A percentile compares a stretch with the other conserved stretches of the same genome.
Evolutionary conservation across 2,113 vertebrate genomes (phyloP).

Genomic region (Anseranas semipalmata): DNA sequence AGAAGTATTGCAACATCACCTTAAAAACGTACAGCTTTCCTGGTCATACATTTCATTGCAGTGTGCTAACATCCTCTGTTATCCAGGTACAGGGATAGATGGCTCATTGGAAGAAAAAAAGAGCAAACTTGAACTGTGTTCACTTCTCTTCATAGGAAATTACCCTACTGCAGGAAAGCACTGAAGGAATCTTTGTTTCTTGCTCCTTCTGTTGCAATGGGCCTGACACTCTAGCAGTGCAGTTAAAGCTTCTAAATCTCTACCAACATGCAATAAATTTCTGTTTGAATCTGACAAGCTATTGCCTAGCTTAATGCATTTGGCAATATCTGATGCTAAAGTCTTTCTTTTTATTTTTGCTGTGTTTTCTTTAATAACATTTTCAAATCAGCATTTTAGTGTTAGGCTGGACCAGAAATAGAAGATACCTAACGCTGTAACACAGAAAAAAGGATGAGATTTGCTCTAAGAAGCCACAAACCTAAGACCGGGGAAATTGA

Average conservation of each 20-base stretch:
- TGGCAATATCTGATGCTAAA: neutral
- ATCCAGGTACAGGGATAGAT: neutral
- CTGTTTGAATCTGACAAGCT: neutral
- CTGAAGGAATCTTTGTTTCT: neutral
- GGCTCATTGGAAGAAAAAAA: neutral
- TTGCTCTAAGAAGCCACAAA: neutral
- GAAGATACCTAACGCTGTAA: neutral
- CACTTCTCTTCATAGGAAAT: neutral
- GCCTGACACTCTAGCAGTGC: neutral
- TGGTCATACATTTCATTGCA: rapidly evolving
- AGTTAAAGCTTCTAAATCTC: neutral
- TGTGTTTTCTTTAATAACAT: neutral
- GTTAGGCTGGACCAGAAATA: neutral
- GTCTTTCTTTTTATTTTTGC: neutral
- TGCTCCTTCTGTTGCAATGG: too few relatives aligned
- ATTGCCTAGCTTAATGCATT: neutral
- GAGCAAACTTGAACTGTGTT: neutral
- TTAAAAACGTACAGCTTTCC: neutral
- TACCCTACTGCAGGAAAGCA: neutral
- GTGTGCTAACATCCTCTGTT: neutral
- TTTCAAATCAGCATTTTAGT: neutral
- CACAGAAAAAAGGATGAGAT: neutral
- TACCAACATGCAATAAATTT: neutral
- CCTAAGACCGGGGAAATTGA: neutral
- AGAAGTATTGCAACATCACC: neutral